Conservation (phyloP, 2,888 invertebrate genomes). For the Eupithecia inturbata region DNA sequence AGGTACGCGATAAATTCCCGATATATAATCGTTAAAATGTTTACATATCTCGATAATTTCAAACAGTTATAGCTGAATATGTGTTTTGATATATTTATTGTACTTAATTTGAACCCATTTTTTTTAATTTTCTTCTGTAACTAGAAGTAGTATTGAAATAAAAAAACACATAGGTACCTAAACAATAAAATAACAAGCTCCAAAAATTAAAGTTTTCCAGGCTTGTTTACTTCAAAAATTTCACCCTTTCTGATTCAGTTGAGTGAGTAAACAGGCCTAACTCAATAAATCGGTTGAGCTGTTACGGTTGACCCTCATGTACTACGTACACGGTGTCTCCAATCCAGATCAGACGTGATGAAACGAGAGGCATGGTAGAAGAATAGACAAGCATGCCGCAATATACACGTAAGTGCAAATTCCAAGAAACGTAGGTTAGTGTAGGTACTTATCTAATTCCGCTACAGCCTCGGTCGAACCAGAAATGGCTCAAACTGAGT, state of each 20-base stretch:
- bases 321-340: not conserved
- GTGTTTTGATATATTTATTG: too few species aligned
- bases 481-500: too few species aligned
- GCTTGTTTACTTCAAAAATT: constrained; percentile 36
- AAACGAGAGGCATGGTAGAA: not conserved
- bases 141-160: not conserved
- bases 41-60: too few species aligned
- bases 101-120: too few species aligned
- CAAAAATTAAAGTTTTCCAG: constrained; percentile 36
- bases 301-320: constrained; percentile 50
- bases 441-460: too few species aligned
- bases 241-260: constrained; percentile 40
- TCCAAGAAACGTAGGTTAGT: too few species aligned
- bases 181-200: constrained; percentile 7
- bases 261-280: constrained; percentile 50
- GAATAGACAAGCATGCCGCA: not conserved
- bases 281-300: constrained; percentile 52
- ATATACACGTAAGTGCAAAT: too few species aligned
- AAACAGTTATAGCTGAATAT: too few species aligned
- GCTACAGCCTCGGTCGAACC: too few species aligned
- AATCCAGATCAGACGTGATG: not conserved
- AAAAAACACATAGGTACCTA: not conserved
- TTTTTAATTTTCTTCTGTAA: too few species aligned
- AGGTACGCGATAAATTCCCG: too few species aligned
- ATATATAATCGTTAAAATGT: too few species aligned